phyloP scores from a whole-genome alignment of 2,113 vertebrate genomes.

The Callocephalon fimbriatum region DNA sequence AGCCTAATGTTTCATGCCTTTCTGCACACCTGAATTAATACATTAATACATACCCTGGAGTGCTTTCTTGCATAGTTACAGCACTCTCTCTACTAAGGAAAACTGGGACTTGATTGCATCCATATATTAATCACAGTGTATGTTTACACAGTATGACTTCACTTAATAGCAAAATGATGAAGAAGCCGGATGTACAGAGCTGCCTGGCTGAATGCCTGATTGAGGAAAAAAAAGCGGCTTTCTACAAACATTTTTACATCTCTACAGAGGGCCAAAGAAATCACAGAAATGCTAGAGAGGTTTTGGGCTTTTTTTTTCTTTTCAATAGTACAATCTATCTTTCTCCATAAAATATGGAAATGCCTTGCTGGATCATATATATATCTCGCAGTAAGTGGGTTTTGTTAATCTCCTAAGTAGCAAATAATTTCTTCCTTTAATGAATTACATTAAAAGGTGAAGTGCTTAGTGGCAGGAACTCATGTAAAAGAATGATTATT shows the following conservation, averaged over 20 bases:
- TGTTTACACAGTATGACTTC: slow-evolving; percentile 47
- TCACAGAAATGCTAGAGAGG: not conserved
- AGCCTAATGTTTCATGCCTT: slow-evolving; percentile 14
- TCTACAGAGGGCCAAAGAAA: slow-evolving; percentile 23
- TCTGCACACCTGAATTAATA: slow-evolving; percentile 51
- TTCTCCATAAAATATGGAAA: not conserved
- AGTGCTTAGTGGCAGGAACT: not conserved
- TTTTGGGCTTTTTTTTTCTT: not conserved
- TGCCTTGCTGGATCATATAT: not conserved
- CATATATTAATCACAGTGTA: slow-evolving; percentile 40
- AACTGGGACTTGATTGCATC: slow-evolving; percentile 17
- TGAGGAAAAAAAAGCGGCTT: not conserved
- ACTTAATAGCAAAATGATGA: not conserved
- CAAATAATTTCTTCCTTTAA: slow-evolving; percentile 36
- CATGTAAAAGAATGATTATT: not conserved
- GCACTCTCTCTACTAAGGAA: not conserved
- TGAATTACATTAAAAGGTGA: slow-evolving; percentile 22
- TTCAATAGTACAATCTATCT: not conserved
- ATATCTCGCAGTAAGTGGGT: not conserved
- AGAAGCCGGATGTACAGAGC: slow-evolving; percentile 12
- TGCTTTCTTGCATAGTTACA: slow-evolving; percentile 8
- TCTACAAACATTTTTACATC: slow-evolving; percentile 12
- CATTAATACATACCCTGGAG: slow-evolving; percentile 9
- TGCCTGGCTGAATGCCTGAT: slow-evolving; percentile 15
- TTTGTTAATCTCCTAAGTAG: slow-evolving; percentile 5